Base-by-base conservation (phyloP, 2,797 vertebrate species). In the Oreochromis mossambicus region DNA sequence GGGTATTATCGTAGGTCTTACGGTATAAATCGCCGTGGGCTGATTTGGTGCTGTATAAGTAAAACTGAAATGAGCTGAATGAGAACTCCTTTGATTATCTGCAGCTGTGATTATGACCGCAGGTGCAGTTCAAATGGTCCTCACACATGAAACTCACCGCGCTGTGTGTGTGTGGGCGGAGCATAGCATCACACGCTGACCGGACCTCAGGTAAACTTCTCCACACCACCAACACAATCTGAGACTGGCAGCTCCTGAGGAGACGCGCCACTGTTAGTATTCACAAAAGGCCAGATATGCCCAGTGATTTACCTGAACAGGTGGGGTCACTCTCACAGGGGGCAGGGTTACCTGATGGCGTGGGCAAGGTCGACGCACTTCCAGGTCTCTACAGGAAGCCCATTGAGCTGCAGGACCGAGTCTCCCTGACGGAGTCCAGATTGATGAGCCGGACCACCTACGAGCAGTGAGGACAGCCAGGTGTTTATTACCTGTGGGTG, bases 311-410 rank as follows among this genome's bases (percentile, higher is more conserved):
- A 54, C 13, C 4, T 34, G n/a, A 2, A 17, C 14, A 21, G n/a
- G 50, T 15, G 11, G 32, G n/a, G 17, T 34, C 73, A 34, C 11
- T 52, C 12, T 77, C 8, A 24, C 7, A 14, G 32, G 24, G 13
- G 51, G 19, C 0, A 3, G 11, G 5, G 15, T 58, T 92, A 99
- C 98, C 98, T 97, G 93, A 99, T 98, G 90, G 98, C 96, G 0
- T 98, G 97, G 0, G 98, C 98, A 29, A 99, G 95, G 79, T 99
- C 97, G 10, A 97, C 97, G 17, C 98, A 98, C 81, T 98, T 98
- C 98, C 98, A 99, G 87, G 97, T 97, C 70, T 99, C 98, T 58
- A 99, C 98, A 0, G 97, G 96, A 89, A 97, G 96, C 87, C 97
- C 97, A 0, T 99, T 99, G 70, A 99, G 95, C 93, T 98, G 97